phyloP scores from a whole-genome alignment of 2,888 invertebrate genomes.

The Trichacis sp. region DNA sequence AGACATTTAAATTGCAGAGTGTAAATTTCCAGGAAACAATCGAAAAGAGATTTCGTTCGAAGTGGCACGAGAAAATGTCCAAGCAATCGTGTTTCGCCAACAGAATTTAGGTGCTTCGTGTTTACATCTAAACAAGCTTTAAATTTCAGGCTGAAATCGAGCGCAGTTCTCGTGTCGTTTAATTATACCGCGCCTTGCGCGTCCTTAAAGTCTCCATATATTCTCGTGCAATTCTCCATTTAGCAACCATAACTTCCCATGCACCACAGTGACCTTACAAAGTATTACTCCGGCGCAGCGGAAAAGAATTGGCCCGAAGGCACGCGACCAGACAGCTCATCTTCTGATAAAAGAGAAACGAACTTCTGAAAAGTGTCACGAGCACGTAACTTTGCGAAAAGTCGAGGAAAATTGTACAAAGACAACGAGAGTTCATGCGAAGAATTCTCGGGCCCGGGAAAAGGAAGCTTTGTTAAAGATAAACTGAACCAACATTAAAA shows the following conservation, averaged over 20 bases:
- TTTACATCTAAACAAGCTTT: neutral
- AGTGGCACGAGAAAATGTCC: neutral
- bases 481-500: conserved; percentile 12
- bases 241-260: neutral
- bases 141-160: neutral
- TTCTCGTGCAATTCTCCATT: neutral
- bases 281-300: neutral
- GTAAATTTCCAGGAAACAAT: neutral
- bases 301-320: neutral
- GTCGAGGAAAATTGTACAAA: neutral
- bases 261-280: neutral
- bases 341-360: neutral
- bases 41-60: neutral
- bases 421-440: conserved; percentile 21
- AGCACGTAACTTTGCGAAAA: neutral
- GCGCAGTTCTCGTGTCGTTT: neutral
- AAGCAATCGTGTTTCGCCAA: no score
- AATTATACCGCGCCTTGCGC: neutral
- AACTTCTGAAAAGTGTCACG: neutral
- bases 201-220: neutral
- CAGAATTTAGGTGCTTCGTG: neutral
- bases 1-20: neutral
- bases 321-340: neutral
- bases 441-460: conserved; percentile 17
- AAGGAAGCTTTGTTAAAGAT: no score